These are phyloP conservation scores for Dromococcyx pavoninus DNA, from an alignment of 2,797 vertebrate genomes.

Conservation along the genomic window DNA sequence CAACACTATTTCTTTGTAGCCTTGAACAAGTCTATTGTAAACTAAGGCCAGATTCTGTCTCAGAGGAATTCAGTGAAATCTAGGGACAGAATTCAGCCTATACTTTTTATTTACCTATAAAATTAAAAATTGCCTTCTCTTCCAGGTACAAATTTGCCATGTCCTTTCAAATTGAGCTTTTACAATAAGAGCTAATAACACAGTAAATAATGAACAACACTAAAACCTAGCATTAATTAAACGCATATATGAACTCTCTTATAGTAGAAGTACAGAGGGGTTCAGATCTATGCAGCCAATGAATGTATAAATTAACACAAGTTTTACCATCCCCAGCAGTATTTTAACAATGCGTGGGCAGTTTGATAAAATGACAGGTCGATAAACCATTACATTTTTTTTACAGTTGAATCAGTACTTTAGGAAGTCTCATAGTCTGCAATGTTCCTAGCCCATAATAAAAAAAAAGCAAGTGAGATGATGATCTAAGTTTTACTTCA, in stretches of 20 bases:
- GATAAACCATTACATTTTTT: background rate
- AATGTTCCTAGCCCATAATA: background rate
- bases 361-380: background rate
- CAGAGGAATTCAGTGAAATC: conserved; percentile 7
- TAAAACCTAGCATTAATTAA: background rate
- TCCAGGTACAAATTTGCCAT: background rate
- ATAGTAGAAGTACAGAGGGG: background rate
- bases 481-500: background rate
- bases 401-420: background rate
- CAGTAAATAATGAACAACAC: background rate
- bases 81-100: background rate
- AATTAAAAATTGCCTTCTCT: conserved; percentile 29
- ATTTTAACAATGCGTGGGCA: background rate
- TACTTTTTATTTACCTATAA: conserved; percentile 12
- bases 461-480: background rate
- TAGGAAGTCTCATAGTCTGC: background rate
- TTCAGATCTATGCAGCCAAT: background rate
- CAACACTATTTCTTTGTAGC: background rate
- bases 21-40: background rate
- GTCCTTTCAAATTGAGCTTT: background rate
- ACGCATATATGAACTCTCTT: background rate
- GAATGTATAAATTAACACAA: background rate
- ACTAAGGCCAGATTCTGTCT: background rate
- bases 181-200: background rate
- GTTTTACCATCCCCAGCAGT: background rate